A percentile compares a stretch with the other conserved stretches of the same genome.
These are phyloP conservation scores for Schizopygopsis pylzovi DNA, from an alignment of 2,797 vertebrate species.

Conservation along the genomic window DNA sequence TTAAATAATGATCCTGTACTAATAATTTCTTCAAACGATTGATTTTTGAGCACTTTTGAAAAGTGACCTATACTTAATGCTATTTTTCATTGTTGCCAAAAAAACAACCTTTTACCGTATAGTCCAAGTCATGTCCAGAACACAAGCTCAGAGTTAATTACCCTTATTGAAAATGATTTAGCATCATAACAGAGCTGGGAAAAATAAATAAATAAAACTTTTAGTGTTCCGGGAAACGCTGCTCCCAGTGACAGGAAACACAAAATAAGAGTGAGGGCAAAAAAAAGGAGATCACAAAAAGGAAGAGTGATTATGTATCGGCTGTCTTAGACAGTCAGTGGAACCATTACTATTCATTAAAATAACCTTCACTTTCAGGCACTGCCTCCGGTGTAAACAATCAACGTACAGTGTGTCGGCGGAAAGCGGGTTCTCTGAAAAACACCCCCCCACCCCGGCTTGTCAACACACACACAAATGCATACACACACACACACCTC, in stretches of 20 bases:
- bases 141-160: slow-evolving; percentile 55
- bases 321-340: slow-evolving; percentile 80
- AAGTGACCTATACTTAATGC: slow-evolving; percentile 31
- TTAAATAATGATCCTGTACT: slow-evolving; percentile 68
- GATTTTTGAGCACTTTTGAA: slow-evolving; percentile 50
- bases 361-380: slow-evolving; percentile 94
- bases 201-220: slow-evolving; percentile 60
- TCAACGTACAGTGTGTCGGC: slow-evolving; percentile 82
- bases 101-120: slow-evolving; percentile 4
- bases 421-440: slow-evolving; percentile 76
- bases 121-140: slow-evolving; percentile 4
- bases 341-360: slow-evolving; percentile 94
- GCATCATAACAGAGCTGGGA: slow-evolving; percentile 45
- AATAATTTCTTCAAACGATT: slow-evolving; percentile 66
- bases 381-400: slow-evolving; percentile 91
- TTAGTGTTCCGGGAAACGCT: slow-evolving; percentile 74
- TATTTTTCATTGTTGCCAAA: neutral
- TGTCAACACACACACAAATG: slow-evolving; percentile 52
- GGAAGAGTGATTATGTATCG: slow-evolving; percentile 79
- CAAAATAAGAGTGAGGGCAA: slow-evolving; percentile 50
- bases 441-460: slow-evolving; percentile 74
- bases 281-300: slow-evolving; percentile 28
- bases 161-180: slow-evolving; percentile 73
- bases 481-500: slow-evolving; percentile 51
- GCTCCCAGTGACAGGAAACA: slow-evolving; percentile 73